phyloP scores from a whole-genome alignment of 2,888 invertebrate genomes.

The Prenolepis imparis region DNA sequence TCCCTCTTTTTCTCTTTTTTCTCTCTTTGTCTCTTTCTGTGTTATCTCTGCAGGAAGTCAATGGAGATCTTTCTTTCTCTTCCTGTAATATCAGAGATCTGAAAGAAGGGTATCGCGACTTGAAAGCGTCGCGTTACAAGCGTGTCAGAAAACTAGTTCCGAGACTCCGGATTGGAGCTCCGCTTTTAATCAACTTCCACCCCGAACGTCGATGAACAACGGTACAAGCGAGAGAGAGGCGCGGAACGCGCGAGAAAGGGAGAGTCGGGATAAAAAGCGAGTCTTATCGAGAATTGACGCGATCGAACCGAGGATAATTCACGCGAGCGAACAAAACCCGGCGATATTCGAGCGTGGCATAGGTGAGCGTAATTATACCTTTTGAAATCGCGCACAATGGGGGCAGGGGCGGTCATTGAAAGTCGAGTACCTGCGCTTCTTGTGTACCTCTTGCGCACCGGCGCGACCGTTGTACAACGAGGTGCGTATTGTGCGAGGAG shows the following conservation, averaged over 20 bases:
- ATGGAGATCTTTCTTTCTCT: neutral
- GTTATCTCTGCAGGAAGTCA: neutral
- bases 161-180: constrained; percentile 43
- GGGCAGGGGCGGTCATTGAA: constrained; percentile 76
- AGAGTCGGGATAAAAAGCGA: constrained; percentile 43
- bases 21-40: neutral
- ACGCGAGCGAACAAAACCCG: constrained; percentile 73
- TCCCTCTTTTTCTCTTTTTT: neutral
- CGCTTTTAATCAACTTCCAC: constrained; percentile 70
- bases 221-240: constrained; percentile 18
- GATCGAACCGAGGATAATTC: constrained; percentile 78
- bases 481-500: constrained; percentile 54
- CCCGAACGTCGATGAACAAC: constrained; percentile 38
- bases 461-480: constrained; percentile 65
- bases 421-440: constrained; percentile 79
- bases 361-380: constrained; percentile 78
- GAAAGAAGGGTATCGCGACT: constrained; percentile 29
- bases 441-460: constrained; percentile 73
- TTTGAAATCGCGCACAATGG: constrained; percentile 75
- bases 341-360: constrained; percentile 78
- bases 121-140: constrained; percentile 41
- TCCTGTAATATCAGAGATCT: constrained; percentile 19
- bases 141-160: constrained; percentile 40
- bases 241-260: constrained; percentile 4
- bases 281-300: constrained; percentile 78